Evolutionary conservation across 2,888 invertebrate genomes (phyloP), one percentile per base, ranked within the genome.

Genomic region (Oscheius sp.): DNA sequence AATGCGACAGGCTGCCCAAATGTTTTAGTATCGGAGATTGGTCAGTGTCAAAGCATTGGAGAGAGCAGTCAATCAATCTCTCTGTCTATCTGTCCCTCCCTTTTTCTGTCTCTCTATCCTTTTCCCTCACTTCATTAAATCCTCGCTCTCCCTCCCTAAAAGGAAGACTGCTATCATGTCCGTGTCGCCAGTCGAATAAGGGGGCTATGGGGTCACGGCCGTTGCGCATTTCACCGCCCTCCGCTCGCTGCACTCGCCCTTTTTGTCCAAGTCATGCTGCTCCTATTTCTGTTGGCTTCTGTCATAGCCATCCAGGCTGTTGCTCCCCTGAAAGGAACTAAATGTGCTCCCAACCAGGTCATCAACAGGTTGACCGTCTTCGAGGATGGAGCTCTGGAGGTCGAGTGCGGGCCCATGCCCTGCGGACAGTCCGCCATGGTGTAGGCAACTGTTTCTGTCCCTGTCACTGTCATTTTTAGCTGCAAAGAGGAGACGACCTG

Each of bases 371-470:
- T 88, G 62, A 87, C 88, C 5, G 87, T 88, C 55, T 88, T 83
- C 76, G 88, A 88, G 63, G 87, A 88, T 62, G 88, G 88, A 47
- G 86, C 86, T 21, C 81, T 88, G 35, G 88, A 88, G 68, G 88
- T 87, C 11, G 88, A 88, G 73, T 88, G 88, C 57, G 88, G 88
- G 9, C 88, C 86, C n/a, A 83, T 87, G 68, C 88, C 88, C 5
- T 88, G 88, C 70, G 88, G 88, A 72, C 66, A 75, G 21, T 73
- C 84, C 50, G 88, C 80, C 77, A 74, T 73, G 74, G 62, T 76
- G 74, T 84, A 76, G 76, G 50, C 68, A 5, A 7, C 37, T 7
- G 21, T 58, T 70, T 37, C 29, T 42, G 3, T 47, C 5, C 63
- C 13, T 29, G 42, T 0, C 4, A 21, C 7, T 1, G 10, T 53